A percentile compares a stretch with the other conserved stretches of the same genome.
Evolutionary conservation across 1,140 invertebrate genomes (phyloP).

Genomic region (Microplitis mediator): DNA sequence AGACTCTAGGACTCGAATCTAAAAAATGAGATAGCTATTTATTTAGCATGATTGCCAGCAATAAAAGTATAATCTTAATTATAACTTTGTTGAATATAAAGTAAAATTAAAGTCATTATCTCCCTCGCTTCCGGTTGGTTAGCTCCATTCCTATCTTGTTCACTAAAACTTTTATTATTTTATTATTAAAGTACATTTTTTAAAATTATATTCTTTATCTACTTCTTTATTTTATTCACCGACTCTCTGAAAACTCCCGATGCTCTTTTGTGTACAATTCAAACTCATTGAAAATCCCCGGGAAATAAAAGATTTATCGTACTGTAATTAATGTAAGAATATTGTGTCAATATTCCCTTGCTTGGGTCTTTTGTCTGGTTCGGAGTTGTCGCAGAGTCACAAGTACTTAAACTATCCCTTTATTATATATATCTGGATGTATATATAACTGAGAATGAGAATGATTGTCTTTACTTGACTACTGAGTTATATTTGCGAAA

Average conservation of each 20-base stretch:
- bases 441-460: not conserved
- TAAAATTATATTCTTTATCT: too few relatives aligned
- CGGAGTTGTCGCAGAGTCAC: not conserved
- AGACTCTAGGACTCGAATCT: too few relatives aligned
- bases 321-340: not conserved
- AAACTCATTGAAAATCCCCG: not conserved
- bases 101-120: constrained; percentile 21
- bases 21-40: too few relatives aligned
- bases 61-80: constrained; percentile 24
- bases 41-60: not conserved
- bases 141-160: constrained; percentile 1
- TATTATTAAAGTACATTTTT: not conserved
- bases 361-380: not conserved
- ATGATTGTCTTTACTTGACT: not conserved
- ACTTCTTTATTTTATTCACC: too few relatives aligned
- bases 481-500: constrained; percentile 2
- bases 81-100: constrained; percentile 2
- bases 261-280: too few relatives aligned
- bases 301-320: not conserved
- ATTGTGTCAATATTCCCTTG: not conserved
- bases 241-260: too few relatives aligned
- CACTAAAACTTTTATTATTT: constrained; percentile 4
- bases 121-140: constrained; percentile 10
- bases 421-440: not conserved
- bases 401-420: not conserved